These are phyloP conservation scores for Orthosia gothica DNA, from an alignment of 2,888 invertebrate genomes.

Conservation along the genomic window DNA sequence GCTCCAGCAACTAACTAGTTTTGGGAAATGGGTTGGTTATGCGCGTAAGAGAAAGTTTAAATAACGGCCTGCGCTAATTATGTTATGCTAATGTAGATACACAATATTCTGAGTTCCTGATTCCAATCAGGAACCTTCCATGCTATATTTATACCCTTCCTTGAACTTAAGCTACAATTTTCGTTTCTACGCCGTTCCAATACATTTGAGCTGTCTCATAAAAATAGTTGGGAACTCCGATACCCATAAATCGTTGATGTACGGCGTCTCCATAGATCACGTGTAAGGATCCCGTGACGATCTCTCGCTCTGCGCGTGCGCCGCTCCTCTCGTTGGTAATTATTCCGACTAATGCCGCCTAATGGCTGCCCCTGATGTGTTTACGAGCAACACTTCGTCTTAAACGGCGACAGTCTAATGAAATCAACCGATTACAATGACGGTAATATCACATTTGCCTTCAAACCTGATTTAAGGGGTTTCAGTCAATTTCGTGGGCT, in stretches of 20 bases:
- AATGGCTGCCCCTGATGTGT: slow-evolving; percentile 77
- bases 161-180: slow-evolving; percentile 11
- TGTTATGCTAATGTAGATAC: slow-evolving; percentile 49
- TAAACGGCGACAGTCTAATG: slow-evolving; percentile 71
- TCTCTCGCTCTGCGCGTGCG: slow-evolving; percentile 38
- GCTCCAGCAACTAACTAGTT: slow-evolving; percentile 52
- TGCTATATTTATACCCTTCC: slow-evolving; percentile 25
- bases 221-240: slow-evolving; percentile 51
- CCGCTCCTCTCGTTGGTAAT: slow-evolving; percentile 67
- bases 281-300: slow-evolving; percentile 44
- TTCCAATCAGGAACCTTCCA: slow-evolving; percentile 31
- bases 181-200: slow-evolving; percentile 10
- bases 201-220: slow-evolving; percentile 43
- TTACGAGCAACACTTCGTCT: slow-evolving; percentile 74
- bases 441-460: slow-evolving; percentile 65
- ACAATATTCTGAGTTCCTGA: slow-evolving; percentile 43
- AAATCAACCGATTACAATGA: slow-evolving; percentile 77
- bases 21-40: slow-evolving; percentile 62
- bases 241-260: slow-evolving; percentile 55
- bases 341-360: slow-evolving; percentile 77
- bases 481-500: slow-evolving; percentile 60
- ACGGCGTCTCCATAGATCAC: slow-evolving; percentile 60
- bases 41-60: slow-evolving; percentile 53
- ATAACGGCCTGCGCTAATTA: slow-evolving; percentile 57
- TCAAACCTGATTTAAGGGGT: slow-evolving; percentile 59